Base-by-base conservation (phyloP, 2,797 vertebrate genomes). In the Oceanodroma leucorhoa region DNA sequence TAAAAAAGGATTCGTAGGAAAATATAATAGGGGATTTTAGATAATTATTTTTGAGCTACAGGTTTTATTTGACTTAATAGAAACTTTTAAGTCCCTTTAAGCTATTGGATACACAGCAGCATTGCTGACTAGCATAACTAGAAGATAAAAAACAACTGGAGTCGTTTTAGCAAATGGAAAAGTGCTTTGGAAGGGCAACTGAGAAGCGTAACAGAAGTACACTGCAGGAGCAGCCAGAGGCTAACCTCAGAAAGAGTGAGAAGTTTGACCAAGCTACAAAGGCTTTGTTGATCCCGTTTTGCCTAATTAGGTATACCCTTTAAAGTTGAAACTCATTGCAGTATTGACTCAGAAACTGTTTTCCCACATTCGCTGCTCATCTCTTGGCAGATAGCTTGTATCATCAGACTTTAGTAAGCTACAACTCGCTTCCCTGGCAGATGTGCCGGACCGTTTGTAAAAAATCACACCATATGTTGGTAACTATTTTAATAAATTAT, bases 401-500 rank as follows among this genome's bases (percentile, higher is more conserved):
- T 75, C 29, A 36, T 89, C 77, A 78, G 57, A 38, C n/a, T 89
- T 84, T 5, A 21, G 67, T 64, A 82, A 87, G 65, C 69, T 71
- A 7, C 67, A 85, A 61, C 77, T 97, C 67, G 24, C 48, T 95
- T 89, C 50, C 71, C 72, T 93, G 71, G 36, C 90, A 92, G 67
- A 86, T 92, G 64, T 85, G 48, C 57, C 15, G 13, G 78, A 71
- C 58, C 16, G 4, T 61, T 66, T 77, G 5, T 51, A 38, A 54
- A 82, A 93, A 80, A 50, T 50, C 60, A 61, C 36, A 73, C 83
- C 93, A 51, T 94, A 92, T 94, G 92, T 50, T 73, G 15, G 38
- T 84, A 85, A 70, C 87, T 76, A 75, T 88, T 94, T 96, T 91
- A 80, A 89, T 90, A 38, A 67, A 45, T 61, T 75, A 27, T 50